phyloP scores from a whole-genome alignment of 2,797 vertebrate genomes.

The Gambusia yucatana region DNA sequence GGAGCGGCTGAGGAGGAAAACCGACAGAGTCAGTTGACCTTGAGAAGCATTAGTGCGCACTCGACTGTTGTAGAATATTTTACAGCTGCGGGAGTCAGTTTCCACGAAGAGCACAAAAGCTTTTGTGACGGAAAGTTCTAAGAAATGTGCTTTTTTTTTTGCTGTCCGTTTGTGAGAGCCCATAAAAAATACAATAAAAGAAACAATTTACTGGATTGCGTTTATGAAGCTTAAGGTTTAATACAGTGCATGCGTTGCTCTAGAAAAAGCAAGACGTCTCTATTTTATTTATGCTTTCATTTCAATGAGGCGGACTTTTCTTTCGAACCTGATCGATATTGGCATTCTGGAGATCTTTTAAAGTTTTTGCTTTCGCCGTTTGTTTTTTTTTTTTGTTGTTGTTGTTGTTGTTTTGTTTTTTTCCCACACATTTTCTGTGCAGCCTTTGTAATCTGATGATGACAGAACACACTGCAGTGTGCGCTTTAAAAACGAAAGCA shows the following conservation, averaged over 20 bases:
- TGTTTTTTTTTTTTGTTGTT: not conserved
- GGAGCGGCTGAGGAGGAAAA: conserved; percentile 86
- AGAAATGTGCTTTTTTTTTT: not conserved
- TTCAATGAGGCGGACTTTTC: not conserved
- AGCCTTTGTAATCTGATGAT: not conserved
- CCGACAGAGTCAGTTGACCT: conserved; percentile 19
- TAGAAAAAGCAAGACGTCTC: not conserved
- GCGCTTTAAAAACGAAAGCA: not conserved
- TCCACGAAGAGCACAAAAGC: not conserved
- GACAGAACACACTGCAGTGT: not conserved
- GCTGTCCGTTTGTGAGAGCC: not conserved
- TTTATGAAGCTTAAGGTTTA: not conserved
- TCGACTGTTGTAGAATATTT: conserved; percentile 13
- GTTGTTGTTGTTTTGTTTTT: too few relatives aligned
- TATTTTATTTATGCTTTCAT: not conserved
- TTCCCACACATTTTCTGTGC: not conserved
- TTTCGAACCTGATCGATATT: not conserved
- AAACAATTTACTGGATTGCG: not conserved
- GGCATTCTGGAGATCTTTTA: not conserved
- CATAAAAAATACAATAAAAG: not conserved
- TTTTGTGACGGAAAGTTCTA: not conserved
- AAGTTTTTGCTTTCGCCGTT: not conserved
- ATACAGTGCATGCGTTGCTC: not conserved
- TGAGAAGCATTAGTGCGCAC: conserved; percentile 4
- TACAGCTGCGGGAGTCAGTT: not conserved